Evolutionary conservation across 1,140 invertebrate species (phyloP), one percentile per base, ranked within the genome.

Genomic region (Doryteuthis pealeii): DNA sequence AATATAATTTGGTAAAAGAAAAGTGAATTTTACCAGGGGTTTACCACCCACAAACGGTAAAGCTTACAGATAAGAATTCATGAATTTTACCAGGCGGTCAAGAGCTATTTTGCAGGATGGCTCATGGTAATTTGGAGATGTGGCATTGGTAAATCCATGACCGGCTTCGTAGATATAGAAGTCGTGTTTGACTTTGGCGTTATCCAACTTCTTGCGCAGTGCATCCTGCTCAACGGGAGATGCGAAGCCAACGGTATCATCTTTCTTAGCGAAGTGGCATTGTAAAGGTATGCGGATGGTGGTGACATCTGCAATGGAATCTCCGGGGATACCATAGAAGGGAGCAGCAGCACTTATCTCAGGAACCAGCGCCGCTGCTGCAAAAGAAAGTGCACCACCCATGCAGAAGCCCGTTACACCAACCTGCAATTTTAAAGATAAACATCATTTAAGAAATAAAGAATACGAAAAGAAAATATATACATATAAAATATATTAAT

Each of bases 331-430:
- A 22, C 85, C 85, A 69, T 87, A 86, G 74, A 87, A 87, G 2
- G 85, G 84, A 10, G 78, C 82, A 31, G 80, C 77, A 1, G 85
- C 83, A 68, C 79, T 79, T 1, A 86, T 71, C n/a, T 81, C 83
- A 26, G 72, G 62, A 18, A 84, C 71, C 3, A 79, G 49, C 0
- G 76, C 82, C 3, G 84, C 84, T 1, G 83, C 74, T 2, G 83
- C 82, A 40, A 85, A 73, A n/a, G 77, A 66, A 40, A 86, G 75
- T 3, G 84, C 84, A 15, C 84, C 84, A n/a, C 84, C 84, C 84
- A 86, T 86, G 69, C 84, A 86, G 73, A 86, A 86, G 1, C 84
- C 84, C 1, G 81, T 83, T 28, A 85, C 83, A 12, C 83, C 84
- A 45, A 86, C 79, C 75, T 84, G 71, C n/a, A 68, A 66, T 58